Base-by-base conservation (phyloP, 2,113 vertebrate genomes). In the Oreochromis niloticus region DNA sequence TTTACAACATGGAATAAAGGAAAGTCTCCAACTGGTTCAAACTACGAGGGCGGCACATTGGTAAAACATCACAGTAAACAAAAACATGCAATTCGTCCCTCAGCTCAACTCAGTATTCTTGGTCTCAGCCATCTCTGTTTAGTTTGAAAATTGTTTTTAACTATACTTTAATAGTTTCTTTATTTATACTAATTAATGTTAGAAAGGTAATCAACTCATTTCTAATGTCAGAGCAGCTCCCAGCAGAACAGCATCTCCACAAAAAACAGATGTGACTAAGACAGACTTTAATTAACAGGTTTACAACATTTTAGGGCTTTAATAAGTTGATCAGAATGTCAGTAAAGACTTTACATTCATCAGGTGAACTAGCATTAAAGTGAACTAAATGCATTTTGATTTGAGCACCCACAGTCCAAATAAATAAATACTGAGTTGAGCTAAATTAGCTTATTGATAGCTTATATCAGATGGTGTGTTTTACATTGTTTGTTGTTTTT, bases 81-180 rank as follows among this genome's bases (percentile, higher is more conserved):
- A 43, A 71, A 1, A 0, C 32, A 41, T 24, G 36, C 7, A 68
- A 41, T 6, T 71, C 5, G 12, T 43, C 12, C 36, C 8, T 41
- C 8, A 71, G 32, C 32, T n/a, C 61, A 36, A 9, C n/a, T 41
- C 11, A 71, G 1, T 71, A 66, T 66, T 4, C 32, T 36, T 36
- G n/a, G 32, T 66, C 61, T 36, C 61, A 66, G 36, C 17, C 4
- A 2, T 66, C 61, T n/a, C 61, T 36, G 32, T n/a, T 66, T 66
- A 66, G n/a, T n/a, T 36, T 36, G 61, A 66, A 66, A 66, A 66
- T n/a, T 36, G 32, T 66, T 66, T 63, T 66, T 24, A 56, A 24
- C 22, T 24, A 22, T 13, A 24, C 54, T 56, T 56, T 56, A 56
- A 56, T 56, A 56, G 10, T 55, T 55, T 11, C n/a, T 55, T 55